phyloP scores from a whole-genome alignment of 2,888 invertebrate genomes.

The Melieria omissa region DNA sequence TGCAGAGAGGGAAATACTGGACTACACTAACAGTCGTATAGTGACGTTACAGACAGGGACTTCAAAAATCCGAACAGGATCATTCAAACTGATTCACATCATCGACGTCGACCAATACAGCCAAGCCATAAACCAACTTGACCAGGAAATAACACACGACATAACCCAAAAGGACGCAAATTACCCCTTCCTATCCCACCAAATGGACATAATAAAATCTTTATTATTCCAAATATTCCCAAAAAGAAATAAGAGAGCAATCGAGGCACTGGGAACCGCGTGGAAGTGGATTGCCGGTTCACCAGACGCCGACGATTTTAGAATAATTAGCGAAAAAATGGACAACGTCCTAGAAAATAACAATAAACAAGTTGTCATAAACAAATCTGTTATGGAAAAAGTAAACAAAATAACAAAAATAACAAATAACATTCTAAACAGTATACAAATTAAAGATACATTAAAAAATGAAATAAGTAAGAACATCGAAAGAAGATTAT shows the following conservation, averaged over 20 bases:
- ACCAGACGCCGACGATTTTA: not conserved
- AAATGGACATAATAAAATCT: not conserved
- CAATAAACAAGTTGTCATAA: conserved; percentile 1
- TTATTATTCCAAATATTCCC: not conserved
- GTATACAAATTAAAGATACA: conserved; percentile 14
- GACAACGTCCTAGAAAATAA: conserved; percentile 5
- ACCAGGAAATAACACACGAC: not conserved
- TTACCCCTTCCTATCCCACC: conserved; percentile 5
- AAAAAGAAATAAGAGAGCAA: not conserved
- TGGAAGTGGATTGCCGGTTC: conserved; percentile 5
- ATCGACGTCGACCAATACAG: not conserved
- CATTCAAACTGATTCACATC: not conserved
- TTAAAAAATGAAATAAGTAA: conserved; percentile 19
- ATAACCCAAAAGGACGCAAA: not conserved
- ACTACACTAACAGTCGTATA: conserved; percentile 15
- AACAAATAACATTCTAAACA: conserved; percentile 34
- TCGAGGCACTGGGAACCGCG: not conserved
- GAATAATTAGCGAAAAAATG: not conserved
- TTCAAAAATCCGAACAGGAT: conserved; percentile 18
- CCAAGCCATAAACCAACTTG: not conserved
- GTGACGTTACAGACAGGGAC: conserved; percentile 12
- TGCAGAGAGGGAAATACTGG: conserved; percentile 18
- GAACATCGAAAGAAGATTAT: conserved; percentile 35
- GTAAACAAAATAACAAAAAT: conserved; percentile 31
- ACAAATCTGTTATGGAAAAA: conserved; percentile 32